Evolutionary conservation across 2,888 invertebrate species (phyloP), one percentile per base, ranked within the genome.

Genomic region (Dioctria linearis): DNA sequence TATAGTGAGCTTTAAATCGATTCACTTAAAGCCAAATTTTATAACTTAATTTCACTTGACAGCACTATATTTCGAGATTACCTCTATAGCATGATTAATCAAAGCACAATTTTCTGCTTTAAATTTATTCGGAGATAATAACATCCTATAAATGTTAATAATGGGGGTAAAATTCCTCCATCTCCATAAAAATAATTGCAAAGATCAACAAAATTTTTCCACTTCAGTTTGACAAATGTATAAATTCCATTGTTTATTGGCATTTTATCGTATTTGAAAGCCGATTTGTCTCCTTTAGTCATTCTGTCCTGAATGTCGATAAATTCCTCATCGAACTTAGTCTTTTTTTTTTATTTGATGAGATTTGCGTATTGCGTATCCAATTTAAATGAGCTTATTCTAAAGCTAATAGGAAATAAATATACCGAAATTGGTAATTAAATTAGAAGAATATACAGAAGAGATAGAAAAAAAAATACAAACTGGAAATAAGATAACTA

Each of bases 281-380:
- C 69, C 25, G 13, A 69, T 69, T 69, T 39, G 51, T 69, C 69
- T 69, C 46, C 67, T 46, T 5, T 46, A 46, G 46, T 8, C 5
- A 46, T 46, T 46, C 8, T 8, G 46, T 54, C 54, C n/a, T 54
- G 54, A 54, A 11, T 54, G 11, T 46, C 6, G 54, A 54, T 54
- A 54, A 54, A 54, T 54, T 51, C 51, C 51, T 69, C 69, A 54
- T 69, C 69, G 51, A 69, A 69, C 69, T 69, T 69, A 6, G 65
- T 42, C 42, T 51, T 69, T 51, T 69, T 69, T 25, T n/a, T 25
- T 25, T 25, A 67, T 43, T 43, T 43, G 25, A 25, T 43, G 13
- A 67, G 67, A 46, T 67, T 67, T 67, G 25, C 67, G 43, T 25
- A 67, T 25, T 43, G 46, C 42, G 43, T 67, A 67, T 42, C 25